A percentile compares a stretch with the other conserved stretches of the same genome.
Evolutionary conservation across 2,888 invertebrate species (phyloP).

Genomic region (Agrilus mali): DNA sequence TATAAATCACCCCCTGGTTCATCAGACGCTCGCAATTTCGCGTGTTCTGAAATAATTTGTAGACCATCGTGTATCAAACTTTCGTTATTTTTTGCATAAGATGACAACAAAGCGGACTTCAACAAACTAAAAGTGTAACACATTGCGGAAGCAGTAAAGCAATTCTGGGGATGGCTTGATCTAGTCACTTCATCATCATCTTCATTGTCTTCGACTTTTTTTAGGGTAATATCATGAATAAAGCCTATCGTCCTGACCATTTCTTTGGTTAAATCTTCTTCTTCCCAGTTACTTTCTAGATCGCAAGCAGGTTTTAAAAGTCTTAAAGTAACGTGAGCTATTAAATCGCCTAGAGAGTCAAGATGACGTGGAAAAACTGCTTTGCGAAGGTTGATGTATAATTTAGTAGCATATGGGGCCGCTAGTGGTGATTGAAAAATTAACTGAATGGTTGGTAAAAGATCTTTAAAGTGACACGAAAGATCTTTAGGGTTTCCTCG

Average conservation of each 20-base stretch:
- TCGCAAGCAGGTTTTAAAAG: constrained; percentile 71
- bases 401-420: constrained; percentile 50
- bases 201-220: constrained; percentile 18
- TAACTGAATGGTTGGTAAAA: constrained; percentile 44
- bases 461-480: constrained; percentile 41
- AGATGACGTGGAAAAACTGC: constrained; percentile 39
- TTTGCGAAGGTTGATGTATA: constrained; percentile 48
- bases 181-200: constrained; percentile 7
- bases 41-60: constrained; percentile 60
- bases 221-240: constrained; percentile 41
- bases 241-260: constrained; percentile 48
- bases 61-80: constrained; percentile 46
- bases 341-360: constrained; percentile 40
- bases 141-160: constrained; percentile 62
- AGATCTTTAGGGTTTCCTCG: constrained; percentile 40
- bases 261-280: constrained; percentile 50
- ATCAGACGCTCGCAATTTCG: constrained; percentile 42
- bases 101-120: constrained; percentile 42
- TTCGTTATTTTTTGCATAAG: constrained; percentile 38
- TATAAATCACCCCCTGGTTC: constrained; percentile 39
- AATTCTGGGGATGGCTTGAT: constrained; percentile 16
- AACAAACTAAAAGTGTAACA: constrained; percentile 74
- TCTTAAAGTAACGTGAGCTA: constrained; percentile 62
- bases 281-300: constrained; percentile 64
- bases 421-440: constrained; percentile 67